Evolutionary conservation across 2,797 vertebrate genomes (phyloP).

Genomic region (Malurus leucopterus): DNA sequence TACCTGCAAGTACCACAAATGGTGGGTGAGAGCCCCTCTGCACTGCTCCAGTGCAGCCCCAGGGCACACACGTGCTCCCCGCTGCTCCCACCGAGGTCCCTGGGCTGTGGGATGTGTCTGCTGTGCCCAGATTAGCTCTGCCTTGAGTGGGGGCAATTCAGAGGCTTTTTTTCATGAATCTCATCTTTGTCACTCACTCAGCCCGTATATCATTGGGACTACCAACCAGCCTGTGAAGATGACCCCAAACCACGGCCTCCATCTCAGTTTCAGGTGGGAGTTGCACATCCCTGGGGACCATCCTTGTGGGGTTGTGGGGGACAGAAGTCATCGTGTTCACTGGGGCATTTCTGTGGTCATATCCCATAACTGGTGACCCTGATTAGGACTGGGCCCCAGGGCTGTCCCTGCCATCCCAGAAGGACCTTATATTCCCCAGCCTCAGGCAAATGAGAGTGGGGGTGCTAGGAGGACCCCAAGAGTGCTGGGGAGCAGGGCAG

Average conservation of each 20-base stretch:
- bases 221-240: slow-evolving; percentile 95
- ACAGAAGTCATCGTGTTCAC: background rate
- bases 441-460: background rate
- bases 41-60: rapidly evolving
- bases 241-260: slow-evolving; percentile 92
- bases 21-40: slow-evolving; percentile 82
- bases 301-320: rapidly evolving
- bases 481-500: background rate
- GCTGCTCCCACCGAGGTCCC: rapidly evolving
- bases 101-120: background rate
- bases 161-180: background rate
- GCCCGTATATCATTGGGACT: slow-evolving; percentile 94
- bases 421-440: background rate
- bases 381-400: background rate
- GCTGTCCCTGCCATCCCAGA: background rate
- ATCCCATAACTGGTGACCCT: background rate
- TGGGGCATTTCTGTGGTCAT: background rate
- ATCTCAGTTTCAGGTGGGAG: slow-evolving; percentile 93
- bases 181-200: slow-evolving; percentile 41
- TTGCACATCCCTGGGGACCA: rapidly evolving
- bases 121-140: background rate
- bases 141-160: rapidly evolving
- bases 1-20: slow-evolving; percentile 98
- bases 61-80: rapidly evolving
- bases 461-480: background rate